Conservation (phyloP, 2,113 vertebrate species). For the Verasper variegatus region DNA sequence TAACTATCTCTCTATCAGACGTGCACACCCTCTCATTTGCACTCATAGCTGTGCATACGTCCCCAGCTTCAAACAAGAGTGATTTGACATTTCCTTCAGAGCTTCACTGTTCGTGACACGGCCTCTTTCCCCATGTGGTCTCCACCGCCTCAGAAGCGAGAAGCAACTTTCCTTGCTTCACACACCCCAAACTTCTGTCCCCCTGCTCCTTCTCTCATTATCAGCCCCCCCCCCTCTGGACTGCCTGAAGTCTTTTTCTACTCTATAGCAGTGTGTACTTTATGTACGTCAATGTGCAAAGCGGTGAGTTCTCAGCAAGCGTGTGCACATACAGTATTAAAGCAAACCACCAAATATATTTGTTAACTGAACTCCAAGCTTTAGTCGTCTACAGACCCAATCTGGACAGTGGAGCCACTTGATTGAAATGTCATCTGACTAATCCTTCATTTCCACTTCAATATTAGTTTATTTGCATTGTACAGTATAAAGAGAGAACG, state of each 20-base stretch:
- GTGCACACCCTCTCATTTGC: constrained; percentile 36
- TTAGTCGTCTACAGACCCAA: constrained; percentile 13
- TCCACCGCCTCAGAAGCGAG: constrained; percentile 60
- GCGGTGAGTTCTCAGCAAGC: constrained; percentile 3
- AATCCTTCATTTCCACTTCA: too few relatives aligned
- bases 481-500: too few relatives aligned
- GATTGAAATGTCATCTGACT: neutral
- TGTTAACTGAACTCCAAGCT: constrained; percentile 17
- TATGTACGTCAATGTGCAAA: constrained; percentile 15
- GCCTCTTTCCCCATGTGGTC: constrained; percentile 60
- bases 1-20: constrained; percentile 25
- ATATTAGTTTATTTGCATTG: too few relatives aligned
- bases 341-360: neutral
- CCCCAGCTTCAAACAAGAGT: constrained; percentile 65
- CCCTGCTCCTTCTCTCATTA: constrained; percentile 65
- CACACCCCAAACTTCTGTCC: constrained; percentile 66
- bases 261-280: constrained; percentile 16
- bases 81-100: constrained; percentile 68
- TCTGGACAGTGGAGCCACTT: neutral
- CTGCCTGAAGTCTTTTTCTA: constrained; percentile 59
- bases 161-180: constrained; percentile 64
- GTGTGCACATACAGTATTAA: neutral
- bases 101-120: constrained; percentile 60
- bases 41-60: constrained; percentile 41
- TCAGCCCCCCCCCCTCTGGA: constrained; percentile 56